Conservation (phyloP, 2,888 invertebrate genomes). For the Apamea anceps region DNA sequence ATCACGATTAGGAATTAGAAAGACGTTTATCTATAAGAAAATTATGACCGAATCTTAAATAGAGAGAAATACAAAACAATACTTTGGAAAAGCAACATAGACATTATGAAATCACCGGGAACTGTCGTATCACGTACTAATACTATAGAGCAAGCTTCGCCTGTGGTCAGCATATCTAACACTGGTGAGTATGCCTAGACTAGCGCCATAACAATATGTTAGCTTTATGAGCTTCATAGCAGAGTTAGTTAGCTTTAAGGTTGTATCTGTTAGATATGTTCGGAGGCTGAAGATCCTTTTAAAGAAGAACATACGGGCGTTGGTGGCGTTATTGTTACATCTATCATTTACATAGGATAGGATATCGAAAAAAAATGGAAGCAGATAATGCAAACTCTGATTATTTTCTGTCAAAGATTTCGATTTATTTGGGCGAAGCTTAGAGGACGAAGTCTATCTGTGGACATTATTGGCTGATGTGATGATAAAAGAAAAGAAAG, state of each 20-base stretch:
- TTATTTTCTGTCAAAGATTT: neutral
- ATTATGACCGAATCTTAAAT: neutral
- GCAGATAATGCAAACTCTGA: neutral
- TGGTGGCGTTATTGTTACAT: neutral
- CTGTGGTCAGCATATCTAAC: conserved; percentile 55
- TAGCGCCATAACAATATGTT: conserved; percentile 60
- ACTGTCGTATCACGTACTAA: conserved; percentile 53
- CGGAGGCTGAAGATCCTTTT: neutral
- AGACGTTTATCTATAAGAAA: neutral
- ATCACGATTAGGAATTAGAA: neutral
- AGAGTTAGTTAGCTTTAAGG: conserved; percentile 2
- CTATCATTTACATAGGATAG: neutral
- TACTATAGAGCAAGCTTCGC: conserved; percentile 65
- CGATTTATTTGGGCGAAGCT: neutral
- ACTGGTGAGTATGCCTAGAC: conserved; percentile 59
- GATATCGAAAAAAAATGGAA: neutral
- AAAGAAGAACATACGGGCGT: neutral
- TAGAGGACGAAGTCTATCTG: neutral
- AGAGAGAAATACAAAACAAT: neutral
- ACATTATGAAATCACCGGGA: conserved; percentile 26
- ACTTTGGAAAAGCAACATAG: conserved; percentile 42
- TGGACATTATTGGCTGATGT: neutral
- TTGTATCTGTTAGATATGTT: neutral
- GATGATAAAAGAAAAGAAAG: neutral
- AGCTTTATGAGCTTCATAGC: conserved; percentile 61